Evolutionary conservation across 1,140 invertebrate species (phyloP).

Genomic region (Cyphomyrmex costatus): DNA sequence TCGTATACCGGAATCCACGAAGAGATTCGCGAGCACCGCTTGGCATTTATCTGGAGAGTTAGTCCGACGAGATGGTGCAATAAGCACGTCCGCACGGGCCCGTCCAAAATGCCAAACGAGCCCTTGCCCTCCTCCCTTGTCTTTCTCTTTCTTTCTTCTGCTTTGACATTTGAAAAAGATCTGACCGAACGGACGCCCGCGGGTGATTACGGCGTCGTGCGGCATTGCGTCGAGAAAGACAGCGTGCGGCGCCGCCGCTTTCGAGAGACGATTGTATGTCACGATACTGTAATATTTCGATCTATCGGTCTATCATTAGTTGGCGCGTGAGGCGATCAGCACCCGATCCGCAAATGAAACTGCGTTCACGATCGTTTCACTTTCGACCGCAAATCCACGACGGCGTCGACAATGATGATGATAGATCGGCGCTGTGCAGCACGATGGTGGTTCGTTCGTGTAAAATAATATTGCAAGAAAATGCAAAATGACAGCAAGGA

Average conservation of each 20-base stretch:
- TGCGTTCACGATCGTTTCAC: constrained; percentile 58
- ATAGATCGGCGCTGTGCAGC: not conserved
- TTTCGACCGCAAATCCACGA: constrained; percentile 50
- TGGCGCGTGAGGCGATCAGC: not conserved
- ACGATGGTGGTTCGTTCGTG: not conserved
- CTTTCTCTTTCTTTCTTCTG: not conserved
- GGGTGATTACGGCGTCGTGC: not conserved
- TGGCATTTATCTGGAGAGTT: constrained; percentile 69
- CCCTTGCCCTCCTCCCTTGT: constrained; percentile 54
- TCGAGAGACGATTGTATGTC: constrained; percentile 55
- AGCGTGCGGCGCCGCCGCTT: constrained; percentile 15
- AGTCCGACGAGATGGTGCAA: constrained; percentile 62
- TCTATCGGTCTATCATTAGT: constrained; percentile 32
- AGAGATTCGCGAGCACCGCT: constrained; percentile 62
- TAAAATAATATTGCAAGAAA: constrained; percentile 27
- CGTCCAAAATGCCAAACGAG: constrained; percentile 73
- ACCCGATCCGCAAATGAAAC: constrained; percentile 35
- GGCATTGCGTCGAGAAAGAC: constrained; percentile 7
- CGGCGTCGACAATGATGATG: not conserved
- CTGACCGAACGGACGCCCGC: constrained; percentile 18
- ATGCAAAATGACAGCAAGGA: not conserved
- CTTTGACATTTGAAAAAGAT: constrained; percentile 71
- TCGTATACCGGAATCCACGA: not conserved
- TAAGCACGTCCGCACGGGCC: constrained; percentile 15
- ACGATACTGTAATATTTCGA: constrained; percentile 45